Conservation (phyloP, 2,113 vertebrate genomes). For the Gorsachius goisagi region DNA sequence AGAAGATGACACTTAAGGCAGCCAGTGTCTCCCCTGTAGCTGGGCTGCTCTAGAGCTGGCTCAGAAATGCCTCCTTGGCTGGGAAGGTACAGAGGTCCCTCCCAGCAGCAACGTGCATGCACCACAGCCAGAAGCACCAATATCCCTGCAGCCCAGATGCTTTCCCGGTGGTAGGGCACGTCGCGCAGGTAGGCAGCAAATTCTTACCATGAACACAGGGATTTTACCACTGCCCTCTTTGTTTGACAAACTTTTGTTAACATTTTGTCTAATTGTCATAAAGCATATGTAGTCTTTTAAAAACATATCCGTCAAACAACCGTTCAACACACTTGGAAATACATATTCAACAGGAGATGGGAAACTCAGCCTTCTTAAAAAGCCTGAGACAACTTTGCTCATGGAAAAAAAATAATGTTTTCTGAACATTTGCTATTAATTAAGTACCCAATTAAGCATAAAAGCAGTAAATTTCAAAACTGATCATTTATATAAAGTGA, state of each 20-base stretch:
- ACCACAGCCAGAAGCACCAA: rapidly evolving
- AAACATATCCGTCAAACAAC: neutral
- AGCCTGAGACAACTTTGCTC: neutral
- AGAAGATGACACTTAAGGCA: neutral
- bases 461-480: neutral
- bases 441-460: neutral
- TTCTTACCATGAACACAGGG: neutral
- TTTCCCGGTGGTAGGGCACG: rapidly evolving
- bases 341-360: neutral
- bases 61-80: neutral
- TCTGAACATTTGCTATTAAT: neutral
- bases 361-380: neutral
- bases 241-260: neutral
- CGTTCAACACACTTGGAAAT: neutral
- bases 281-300: neutral
- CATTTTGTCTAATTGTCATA: neutral
- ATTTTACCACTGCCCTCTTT: neutral
- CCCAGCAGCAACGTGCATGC: rapidly evolving
- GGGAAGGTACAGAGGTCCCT: neutral
- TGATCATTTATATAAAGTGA: neutral
- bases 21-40: neutral
- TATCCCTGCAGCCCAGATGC: neutral
- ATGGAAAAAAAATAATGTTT: neutral
- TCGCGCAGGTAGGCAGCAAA: neutral
- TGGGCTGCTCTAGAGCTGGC: neutral